Base-by-base conservation (phyloP, 2,888 invertebrate species). In the Odontocerum albicorne region DNA sequence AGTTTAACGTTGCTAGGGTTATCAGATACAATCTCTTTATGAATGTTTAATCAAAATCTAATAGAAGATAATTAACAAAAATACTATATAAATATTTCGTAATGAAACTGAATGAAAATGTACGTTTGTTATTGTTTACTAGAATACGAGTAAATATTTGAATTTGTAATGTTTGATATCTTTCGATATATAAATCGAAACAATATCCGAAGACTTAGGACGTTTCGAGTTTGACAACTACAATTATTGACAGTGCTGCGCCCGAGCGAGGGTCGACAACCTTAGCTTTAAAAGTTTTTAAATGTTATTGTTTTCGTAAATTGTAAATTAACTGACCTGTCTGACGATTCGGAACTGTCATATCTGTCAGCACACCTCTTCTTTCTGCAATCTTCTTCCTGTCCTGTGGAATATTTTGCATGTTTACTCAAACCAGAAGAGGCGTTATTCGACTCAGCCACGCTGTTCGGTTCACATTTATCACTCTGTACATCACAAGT, bases 261-360 rank as follows among this genome's bases (percentile, higher is more conserved):
- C 31, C 36, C 49, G 36, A 20, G 16, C 22, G 40, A 49, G 59
- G 63, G 60, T 57, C 59, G 56, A 59, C 52, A 55, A 55, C 51
- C 55, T 50, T 47, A 10, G 36, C 31, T 3, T 3, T n/a, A 36
- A 27, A 46, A 33, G 39, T 39, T 22, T 47, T 36, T 35, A 27
- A 27, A 47, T 38, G 44, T 45, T 45, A 40, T 53, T 40, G 39
- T 49, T 40, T 40, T 32, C 31, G 20, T 16, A n/a, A 27, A 36
- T 56, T 17, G 38, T 58, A 60, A 50, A 65, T 59, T 45, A 62
- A 71, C 81, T 82, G 74, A 92, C 92, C 92, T 92, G 89, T 92
- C 92, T 77, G 92, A 92, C 69, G 92, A 92, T 79, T 92, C 92
- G 68, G 92, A 92, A 75, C 92, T 92, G 82, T 93, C 92, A 81